Conservation (phyloP, 1,140 invertebrate species). For the Scaptodrosophila lebanonensis region DNA sequence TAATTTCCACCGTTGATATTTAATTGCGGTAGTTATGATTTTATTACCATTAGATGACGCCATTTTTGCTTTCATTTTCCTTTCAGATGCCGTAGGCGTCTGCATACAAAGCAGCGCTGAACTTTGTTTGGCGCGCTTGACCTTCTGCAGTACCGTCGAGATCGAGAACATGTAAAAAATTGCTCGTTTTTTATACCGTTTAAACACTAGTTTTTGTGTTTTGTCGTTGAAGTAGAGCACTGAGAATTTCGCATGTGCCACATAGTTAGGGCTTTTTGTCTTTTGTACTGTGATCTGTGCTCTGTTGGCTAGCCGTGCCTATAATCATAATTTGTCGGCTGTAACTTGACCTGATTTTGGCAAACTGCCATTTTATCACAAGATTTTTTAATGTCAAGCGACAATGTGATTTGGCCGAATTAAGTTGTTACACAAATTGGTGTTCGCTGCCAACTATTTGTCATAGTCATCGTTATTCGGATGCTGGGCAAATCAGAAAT, state of each 20-base stretch:
- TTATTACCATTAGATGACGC: constrained; percentile 1
- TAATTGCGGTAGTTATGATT: constrained; percentile 49
- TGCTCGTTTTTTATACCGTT: not conserved
- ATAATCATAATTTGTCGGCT: constrained; percentile 24
- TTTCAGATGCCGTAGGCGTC: constrained; percentile 22
- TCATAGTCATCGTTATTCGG: constrained; percentile 11
- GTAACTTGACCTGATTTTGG: constrained; percentile 56
- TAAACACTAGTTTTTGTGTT: constrained; percentile 7
- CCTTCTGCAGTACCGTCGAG: constrained; percentile 38
- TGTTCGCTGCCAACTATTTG: constrained; percentile 33
- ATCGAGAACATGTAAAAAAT: constrained; percentile 10
- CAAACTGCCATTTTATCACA: constrained; percentile 27
- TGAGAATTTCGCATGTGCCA: constrained; percentile 71
- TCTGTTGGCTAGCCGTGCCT: constrained; percentile 38
- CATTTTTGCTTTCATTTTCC: constrained; percentile 56
- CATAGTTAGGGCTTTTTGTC: constrained; percentile 50
- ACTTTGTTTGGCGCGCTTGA: constrained; percentile 51
- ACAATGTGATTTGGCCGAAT: constrained; percentile 35
- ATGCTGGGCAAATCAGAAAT: constrained; percentile 34
- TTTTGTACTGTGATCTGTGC: too few species aligned
- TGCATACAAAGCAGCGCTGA: constrained; percentile 39
- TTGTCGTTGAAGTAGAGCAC: constrained; percentile 61
- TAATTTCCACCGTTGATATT: constrained; percentile 14
- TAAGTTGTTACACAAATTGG: constrained; percentile 65
- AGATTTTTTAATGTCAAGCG: constrained; percentile 50